phyloP scores from a whole-genome alignment of 2,888 invertebrate genomes.

The Chymomyza caudatula region DNA sequence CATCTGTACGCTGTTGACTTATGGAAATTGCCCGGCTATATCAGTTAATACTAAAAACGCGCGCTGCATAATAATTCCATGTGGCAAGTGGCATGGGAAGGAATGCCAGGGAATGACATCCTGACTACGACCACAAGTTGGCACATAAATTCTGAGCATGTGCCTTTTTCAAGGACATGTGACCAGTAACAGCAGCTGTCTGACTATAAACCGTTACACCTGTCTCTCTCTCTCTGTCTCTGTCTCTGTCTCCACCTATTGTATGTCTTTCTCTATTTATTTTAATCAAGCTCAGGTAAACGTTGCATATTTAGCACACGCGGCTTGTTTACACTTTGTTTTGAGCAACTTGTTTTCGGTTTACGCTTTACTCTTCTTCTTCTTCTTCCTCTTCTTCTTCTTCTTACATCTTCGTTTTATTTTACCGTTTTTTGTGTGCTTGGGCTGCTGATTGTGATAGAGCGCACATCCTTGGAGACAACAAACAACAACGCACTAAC shows the following conservation, averaged over 20 bases:
- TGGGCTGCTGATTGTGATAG: slow-evolving; percentile 8
- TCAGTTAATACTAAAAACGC: slow-evolving; percentile 61
- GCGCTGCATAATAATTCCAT: slow-evolving; percentile 54
- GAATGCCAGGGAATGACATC: neutral
- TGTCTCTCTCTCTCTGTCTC: too few relatives aligned
- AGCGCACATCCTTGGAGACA: slow-evolving; percentile 4
- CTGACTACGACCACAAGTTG: neutral
- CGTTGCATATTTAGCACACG: slow-evolving; percentile 12
- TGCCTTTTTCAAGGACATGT: slow-evolving; percentile 43
- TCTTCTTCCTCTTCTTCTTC: slow-evolving; percentile 27
- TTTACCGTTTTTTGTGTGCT: slow-evolving; percentile 2
- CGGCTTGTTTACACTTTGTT: slow-evolving; percentile 36
- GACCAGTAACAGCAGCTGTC: slow-evolving; percentile 22
- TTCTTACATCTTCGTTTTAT: slow-evolving; percentile 43
- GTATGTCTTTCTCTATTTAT: slow-evolving; percentile 57
- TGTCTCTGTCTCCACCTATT: too few relatives aligned
- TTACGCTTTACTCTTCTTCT: neutral
- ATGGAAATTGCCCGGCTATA: slow-evolving; percentile 65
- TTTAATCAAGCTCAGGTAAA: slow-evolving; percentile 66
- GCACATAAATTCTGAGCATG: slow-evolving; percentile 35
- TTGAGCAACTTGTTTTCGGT: neutral
- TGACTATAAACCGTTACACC: neutral
- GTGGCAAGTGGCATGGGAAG: slow-evolving; percentile 4
- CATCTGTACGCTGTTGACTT: slow-evolving; percentile 52
- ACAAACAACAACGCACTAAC: slow-evolving; percentile 44